Conservation (phyloP, 2,113 vertebrate genomes). For the Odobenus rosmarus region DNA sequence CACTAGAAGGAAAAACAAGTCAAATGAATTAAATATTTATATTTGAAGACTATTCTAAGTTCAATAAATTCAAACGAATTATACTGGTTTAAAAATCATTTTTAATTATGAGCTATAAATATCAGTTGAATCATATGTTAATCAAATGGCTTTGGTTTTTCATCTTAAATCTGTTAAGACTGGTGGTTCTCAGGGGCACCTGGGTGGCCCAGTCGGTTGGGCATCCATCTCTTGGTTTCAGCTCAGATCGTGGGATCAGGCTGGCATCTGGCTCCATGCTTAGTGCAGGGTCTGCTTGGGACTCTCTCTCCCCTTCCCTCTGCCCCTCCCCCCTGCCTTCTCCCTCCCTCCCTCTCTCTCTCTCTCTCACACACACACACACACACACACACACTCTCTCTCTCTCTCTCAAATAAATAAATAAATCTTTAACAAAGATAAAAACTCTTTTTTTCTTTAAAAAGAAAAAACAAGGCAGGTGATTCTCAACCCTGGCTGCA, state of each 20-base stretch:
- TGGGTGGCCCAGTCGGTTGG: neutral
- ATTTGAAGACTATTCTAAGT: neutral
- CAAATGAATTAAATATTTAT: neutral
- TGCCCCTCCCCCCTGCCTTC: neutral
- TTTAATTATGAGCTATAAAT: neutral
- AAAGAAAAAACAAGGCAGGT: neutral
- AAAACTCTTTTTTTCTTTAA: no score
- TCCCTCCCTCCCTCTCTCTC: neutral
- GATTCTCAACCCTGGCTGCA: neutral
- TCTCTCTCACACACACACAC: no score
- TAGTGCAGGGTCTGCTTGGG: neutral
- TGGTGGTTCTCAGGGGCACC: neutral
- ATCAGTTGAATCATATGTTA: neutral
- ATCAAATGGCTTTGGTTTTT: neutral
- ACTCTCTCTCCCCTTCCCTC: neutral
- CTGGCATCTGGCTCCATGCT: neutral
- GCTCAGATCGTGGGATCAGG: neutral
- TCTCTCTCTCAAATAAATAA: neutral
- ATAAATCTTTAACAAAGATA: neutral
- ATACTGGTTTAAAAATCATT: neutral
- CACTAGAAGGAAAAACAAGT: neutral
- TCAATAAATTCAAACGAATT: neutral
- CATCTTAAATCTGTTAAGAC: neutral
- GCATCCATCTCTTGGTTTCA: neutral
- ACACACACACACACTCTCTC: no score